Evolutionary conservation across 1,140 invertebrate species (phyloP).

Genomic region (Drosophila jambulina): DNA sequence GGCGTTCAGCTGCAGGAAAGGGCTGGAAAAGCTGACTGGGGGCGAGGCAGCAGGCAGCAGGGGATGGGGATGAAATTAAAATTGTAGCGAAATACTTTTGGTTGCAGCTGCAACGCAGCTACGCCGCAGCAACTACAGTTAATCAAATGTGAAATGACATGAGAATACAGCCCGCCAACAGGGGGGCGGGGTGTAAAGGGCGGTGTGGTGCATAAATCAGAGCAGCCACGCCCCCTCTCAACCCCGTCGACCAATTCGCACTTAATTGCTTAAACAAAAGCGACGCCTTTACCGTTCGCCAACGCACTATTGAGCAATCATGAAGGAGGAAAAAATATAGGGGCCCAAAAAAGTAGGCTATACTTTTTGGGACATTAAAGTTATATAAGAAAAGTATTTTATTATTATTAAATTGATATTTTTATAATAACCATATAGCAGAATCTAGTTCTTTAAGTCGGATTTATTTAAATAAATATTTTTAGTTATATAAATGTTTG

Average conservation of each 20-base stretch:
- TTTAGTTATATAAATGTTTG: no score
- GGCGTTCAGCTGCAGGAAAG: slow-evolving; percentile 13
- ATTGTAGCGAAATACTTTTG: slow-evolving; percentile 68
- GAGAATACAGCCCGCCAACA: slow-evolving; percentile 21
- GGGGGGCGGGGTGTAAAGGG: not conserved
- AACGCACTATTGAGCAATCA: slow-evolving; percentile 75
- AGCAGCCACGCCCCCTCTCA: slow-evolving; percentile 11
- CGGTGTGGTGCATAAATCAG: slow-evolving; percentile 62
- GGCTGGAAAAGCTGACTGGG: not conserved
- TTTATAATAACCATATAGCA: no score
- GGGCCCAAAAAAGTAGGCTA: slow-evolving; percentile 29
- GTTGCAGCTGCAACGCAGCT: slow-evolving; percentile 47
- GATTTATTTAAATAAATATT: not conserved
- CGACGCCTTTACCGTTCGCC: slow-evolving; percentile 16
- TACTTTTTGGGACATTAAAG: no score
- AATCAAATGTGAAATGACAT: slow-evolving; percentile 75
- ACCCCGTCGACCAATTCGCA: slow-evolving; percentile 16
- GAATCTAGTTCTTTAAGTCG: not conserved
- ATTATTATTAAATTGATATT: not conserved
- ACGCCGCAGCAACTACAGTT: slow-evolving; percentile 60
- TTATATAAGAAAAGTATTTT: no score
- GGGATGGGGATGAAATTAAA: slow-evolving; percentile 59
- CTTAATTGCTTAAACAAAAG: slow-evolving; percentile 80
- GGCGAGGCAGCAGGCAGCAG: slow-evolving; percentile 16
- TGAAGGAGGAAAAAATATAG: slow-evolving; percentile 24